phyloP scores from a whole-genome alignment of 30 jellyfish, hydroid and myxozoan species.

The Pelagia noctiluca region DNA sequence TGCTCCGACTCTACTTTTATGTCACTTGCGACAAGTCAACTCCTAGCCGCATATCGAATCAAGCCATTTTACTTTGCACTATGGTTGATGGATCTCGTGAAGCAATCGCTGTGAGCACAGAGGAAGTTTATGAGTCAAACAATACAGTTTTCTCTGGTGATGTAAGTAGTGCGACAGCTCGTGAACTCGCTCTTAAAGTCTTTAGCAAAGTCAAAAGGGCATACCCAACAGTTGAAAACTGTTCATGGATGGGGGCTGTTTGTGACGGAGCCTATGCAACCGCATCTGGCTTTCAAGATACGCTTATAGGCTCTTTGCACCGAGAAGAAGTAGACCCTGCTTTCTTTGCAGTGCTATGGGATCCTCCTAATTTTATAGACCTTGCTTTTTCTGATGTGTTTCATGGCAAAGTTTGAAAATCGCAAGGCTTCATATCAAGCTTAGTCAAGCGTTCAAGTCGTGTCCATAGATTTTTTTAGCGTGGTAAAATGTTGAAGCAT shows the following conservation, averaged over 20 bases:
- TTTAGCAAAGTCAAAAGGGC: background rate
- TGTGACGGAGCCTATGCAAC: background rate
- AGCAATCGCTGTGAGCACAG: background rate
- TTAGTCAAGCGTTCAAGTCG: background rate
- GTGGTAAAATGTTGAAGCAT: conserved; percentile 27
- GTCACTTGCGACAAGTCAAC: no score
- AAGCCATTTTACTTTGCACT: background rate
- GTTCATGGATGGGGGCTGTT: background rate
- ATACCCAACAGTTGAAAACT: background rate
- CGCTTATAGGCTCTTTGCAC: background rate
- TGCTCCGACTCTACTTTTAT: no score
- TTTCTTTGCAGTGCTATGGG: background rate
- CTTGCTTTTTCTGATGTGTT: background rate
- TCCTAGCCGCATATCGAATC: no score
- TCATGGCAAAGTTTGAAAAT: background rate
- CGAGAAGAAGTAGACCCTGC: background rate
- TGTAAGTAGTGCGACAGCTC: background rate
- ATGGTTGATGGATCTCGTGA: background rate
- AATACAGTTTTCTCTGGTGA: background rate
- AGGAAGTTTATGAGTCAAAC: background rate
- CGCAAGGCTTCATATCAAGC: background rate
- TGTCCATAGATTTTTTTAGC: conserved; percentile 8
- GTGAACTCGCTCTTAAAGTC: background rate
- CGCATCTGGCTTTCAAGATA: background rate
- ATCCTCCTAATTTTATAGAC: background rate